Evolutionary conservation across 2,888 invertebrate species (phyloP), one percentile per base, ranked within the genome.

Genomic region (Cenopis cana): DNA sequence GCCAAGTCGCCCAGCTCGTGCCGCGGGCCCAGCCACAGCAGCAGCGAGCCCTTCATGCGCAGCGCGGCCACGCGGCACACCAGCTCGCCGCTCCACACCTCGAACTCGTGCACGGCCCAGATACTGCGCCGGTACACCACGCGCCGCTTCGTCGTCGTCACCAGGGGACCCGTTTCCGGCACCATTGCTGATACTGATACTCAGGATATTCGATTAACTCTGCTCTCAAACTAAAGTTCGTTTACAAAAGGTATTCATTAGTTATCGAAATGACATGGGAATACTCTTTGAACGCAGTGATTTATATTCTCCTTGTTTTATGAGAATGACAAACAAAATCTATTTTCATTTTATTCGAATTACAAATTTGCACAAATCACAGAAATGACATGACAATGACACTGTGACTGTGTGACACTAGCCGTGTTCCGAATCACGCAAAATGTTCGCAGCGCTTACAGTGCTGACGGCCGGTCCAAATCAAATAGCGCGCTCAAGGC

Each of bases 61-160:
- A 91, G 74, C 29, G 81, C 84, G 60, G 79, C 82, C 38, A 78
- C 85, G 66, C 80, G 81, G 59, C 88, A 86, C 72, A 88, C 71
- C 67, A 83, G 73, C 73, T 85, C 85, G 2, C 88, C 83, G 72
- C 85, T 84, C 81, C 85, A 83, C 74, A 90, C 84, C 75, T 87
- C 85, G 73, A 90, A 90, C 68, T 86, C 77, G 66, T 84, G 87
- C 20, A 88, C 77, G 18, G 76, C 77, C 92, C 92, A 93, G 29
- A 72, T 74, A 72, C 90, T 90, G 17, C 54, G 69, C 61, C 74
- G 72, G 49, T 57, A 71, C 20, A 64, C 70, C 54, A 76, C 64
- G n/a, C 69, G 65, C n/a, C 62, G 52, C 52, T 61, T 62, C 41
- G 68, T 59, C 11, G 56, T 59, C 29, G 50, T 17, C 24, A 38